Conservation (phyloP, 1,140 invertebrate species). For the Acyrthosiphon pisum region DNA sequence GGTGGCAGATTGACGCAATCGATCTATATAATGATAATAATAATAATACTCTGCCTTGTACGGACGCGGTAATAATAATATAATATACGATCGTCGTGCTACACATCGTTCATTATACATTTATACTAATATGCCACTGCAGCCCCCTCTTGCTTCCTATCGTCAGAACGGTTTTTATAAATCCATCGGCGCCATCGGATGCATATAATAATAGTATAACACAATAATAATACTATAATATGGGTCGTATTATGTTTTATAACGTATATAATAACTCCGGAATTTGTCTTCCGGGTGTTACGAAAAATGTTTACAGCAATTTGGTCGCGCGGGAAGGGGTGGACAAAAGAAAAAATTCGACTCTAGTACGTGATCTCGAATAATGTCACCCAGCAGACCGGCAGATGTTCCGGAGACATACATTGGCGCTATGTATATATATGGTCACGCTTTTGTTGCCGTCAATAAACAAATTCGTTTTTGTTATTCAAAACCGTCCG, state of each 20-base stretch:
- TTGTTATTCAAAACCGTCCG: slow-evolving; percentile 49
- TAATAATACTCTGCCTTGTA: neutral
- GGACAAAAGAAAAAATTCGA: slow-evolving; percentile 6
- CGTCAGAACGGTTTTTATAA: neutral
- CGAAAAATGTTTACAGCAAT: slow-evolving; percentile 47
- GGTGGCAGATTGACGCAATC: slow-evolving; percentile 33
- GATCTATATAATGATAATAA: neutral
- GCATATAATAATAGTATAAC: neutral
- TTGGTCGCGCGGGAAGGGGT: neutral
- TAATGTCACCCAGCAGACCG: slow-evolving; percentile 2
- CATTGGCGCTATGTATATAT: neutral
- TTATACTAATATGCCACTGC: slow-evolving; percentile 17
- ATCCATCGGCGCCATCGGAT: slow-evolving; percentile 12
- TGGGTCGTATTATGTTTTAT: neutral
- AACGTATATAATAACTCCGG: neutral
- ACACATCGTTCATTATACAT: neutral
- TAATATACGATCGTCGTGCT: neutral
- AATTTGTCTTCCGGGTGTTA: slow-evolving; percentile 53
- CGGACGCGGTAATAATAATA: neutral
- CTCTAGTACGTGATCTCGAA: slow-evolving; percentile 44
- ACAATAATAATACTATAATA: neutral
- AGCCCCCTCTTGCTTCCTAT: neutral
- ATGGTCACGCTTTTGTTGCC: slow-evolving; percentile 34
- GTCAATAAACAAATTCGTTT: slow-evolving; percentile 46
- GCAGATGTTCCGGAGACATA: slow-evolving; percentile 18